phyloP scores from a whole-genome alignment of 2,888 invertebrate species.

The Hyposoter didymator region DNA sequence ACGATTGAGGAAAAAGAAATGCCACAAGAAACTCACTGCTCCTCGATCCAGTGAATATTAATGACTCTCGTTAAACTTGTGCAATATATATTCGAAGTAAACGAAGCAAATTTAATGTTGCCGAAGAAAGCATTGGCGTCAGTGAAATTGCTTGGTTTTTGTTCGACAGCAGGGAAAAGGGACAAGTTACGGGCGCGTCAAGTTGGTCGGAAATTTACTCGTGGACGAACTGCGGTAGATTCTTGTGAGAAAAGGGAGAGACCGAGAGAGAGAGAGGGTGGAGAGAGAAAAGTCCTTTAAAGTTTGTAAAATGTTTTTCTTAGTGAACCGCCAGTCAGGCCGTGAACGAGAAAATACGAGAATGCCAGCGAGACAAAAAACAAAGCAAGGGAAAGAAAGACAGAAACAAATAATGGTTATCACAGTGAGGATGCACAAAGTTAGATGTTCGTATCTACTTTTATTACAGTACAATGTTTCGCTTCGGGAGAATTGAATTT shows the following conservation, averaged over 20 bases:
- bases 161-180: background rate
- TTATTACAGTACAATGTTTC: slow-evolving; percentile 46
- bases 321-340: slow-evolving; percentile 34
- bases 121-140: slow-evolving; percentile 29
- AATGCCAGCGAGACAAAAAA: slow-evolving; percentile 23
- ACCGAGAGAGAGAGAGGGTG: background rate
- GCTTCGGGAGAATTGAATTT: slow-evolving; percentile 44
- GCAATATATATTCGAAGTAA: slow-evolving; percentile 28
- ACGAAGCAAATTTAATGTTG: slow-evolving; percentile 40
- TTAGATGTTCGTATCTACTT: slow-evolving; percentile 50
- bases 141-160: slow-evolving; percentile 45
- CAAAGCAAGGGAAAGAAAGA: background rate
- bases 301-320: slow-evolving; percentile 60
- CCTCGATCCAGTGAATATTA: slow-evolving; percentile 48
- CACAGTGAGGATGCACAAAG: slow-evolving; percentile 41
- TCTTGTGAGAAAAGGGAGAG: slow-evolving; percentile 13
- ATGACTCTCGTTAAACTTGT: slow-evolving; percentile 12
- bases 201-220: slow-evolving; percentile 46
- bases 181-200: slow-evolving; percentile 37
- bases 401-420: slow-evolving; percentile 47
- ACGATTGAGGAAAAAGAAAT: background rate
- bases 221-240: slow-evolving; percentile 33
- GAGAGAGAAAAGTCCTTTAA: slow-evolving; percentile 49
- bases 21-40: slow-evolving; percentile 20
- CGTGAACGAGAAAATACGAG: slow-evolving; percentile 47